Evolutionary conservation across 2,797 vertebrate species (phyloP).

Genomic region (Rhabdomys pumilio): DNA sequence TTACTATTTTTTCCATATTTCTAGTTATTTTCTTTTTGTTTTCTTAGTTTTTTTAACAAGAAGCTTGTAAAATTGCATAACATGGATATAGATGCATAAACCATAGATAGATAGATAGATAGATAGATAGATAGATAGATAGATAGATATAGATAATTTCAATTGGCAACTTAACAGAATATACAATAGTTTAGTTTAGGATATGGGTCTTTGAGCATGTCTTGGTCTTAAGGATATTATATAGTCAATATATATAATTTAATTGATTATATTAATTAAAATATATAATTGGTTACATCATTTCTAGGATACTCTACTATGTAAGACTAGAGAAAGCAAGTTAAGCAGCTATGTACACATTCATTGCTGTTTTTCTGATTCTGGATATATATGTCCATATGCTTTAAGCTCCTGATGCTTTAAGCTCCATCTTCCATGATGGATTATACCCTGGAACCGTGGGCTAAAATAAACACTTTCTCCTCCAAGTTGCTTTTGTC

Average conservation of each 20-base stretch:
- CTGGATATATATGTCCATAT: background rate
- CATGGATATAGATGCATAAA: background rate
- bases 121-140: background rate
- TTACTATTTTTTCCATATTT: background rate
- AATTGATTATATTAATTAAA: background rate
- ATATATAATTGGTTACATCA: background rate
- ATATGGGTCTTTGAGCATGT: too few species aligned
- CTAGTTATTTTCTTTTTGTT: background rate
- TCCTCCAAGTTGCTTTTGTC: background rate
- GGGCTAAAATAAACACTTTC: background rate
- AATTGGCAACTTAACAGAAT: background rate
- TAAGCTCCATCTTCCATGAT: background rate
- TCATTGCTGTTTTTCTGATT: background rate
- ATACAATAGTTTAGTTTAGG: background rate
- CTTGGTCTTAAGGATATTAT: background rate
- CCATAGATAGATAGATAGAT: background rate
- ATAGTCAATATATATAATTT: background rate
- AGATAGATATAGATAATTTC: background rate
- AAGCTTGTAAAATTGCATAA: background rate
- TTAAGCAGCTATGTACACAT: background rate
- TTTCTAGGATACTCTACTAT: background rate
- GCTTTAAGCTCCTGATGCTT: background rate
- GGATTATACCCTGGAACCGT: too few species aligned
- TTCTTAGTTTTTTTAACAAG: conserved; percentile 20
- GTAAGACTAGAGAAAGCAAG: background rate